Base-by-base conservation (phyloP, 2,797 vertebrate species). In the Rhodeus uyekii region DNA sequence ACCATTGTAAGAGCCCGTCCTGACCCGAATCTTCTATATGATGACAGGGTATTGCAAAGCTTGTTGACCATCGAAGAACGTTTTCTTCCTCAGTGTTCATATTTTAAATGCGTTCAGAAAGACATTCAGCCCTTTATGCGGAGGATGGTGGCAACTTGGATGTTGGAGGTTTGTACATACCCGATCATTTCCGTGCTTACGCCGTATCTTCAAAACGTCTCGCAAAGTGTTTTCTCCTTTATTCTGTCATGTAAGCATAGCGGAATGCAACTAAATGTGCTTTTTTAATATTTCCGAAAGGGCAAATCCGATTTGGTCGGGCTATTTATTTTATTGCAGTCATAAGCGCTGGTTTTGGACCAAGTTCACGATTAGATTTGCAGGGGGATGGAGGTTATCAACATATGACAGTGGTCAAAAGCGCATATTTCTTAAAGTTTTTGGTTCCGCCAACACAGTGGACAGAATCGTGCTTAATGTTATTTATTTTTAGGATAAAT, bases 91-190 rank as follows among this genome's bases (percentile, higher is more conserved):
- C 96, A 94, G 4, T 96, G 96, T 87, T 97, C 97, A 29, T 98
- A 99, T 90, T 99, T 98, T 93, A 96, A 97, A 87, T 97, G 95
- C 90, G 94, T 99, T 84, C 98, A 99, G 95, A 96, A 96, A 94
- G 98, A 99, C 89, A 96, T 99, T 88, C 95, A 97, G 88, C 97
- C 97, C 64, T 96, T 96, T 91, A 98, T 99, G 97, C 94, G 98
- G 90, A 95, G 96, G 92, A 96, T 97, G 96, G 95, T 99, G 90
- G 96, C 98, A 87, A 95, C 95, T 89, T 99, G 97, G 98, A 99
- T 99, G 98, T 94, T 98, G 90, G 98, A 99, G 98, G 97, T 99
- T 95, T 77, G 87, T 87, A 46, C 61, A 36, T 39, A 22, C 32
- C 34, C 58, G 68, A 53, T 53, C 89, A 90, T 92, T 92, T 93